Evolutionary conservation across 2,888 invertebrate species (phyloP).

Genomic region (Cerceris ruficornis): DNA sequence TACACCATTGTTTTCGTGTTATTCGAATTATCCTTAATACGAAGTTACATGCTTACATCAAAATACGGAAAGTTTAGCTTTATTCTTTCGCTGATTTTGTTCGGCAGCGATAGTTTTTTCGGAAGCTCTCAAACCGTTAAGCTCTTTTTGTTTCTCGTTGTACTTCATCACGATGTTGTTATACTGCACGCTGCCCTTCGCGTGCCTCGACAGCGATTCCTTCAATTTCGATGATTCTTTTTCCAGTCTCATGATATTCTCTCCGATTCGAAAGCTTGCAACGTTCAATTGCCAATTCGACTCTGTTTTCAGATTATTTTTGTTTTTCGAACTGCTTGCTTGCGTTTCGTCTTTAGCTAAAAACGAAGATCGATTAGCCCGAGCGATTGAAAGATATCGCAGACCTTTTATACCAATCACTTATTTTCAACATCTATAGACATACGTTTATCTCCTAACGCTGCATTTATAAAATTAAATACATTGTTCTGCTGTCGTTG

Average conservation of each 20-base stretch:
- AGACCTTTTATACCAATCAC: no score
- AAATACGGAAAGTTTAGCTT: conserved; percentile 90
- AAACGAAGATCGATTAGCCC: background rate
- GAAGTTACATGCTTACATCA: conserved; percentile 80
- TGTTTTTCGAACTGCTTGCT: conserved; percentile 72
- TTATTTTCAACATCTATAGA: background rate
- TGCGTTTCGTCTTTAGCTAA: conserved; percentile 63
- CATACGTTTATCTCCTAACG: conserved; percentile 82
- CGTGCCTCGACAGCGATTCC: conserved; percentile 86
- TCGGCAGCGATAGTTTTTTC: conserved; percentile 87
- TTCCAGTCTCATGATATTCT: conserved; percentile 87
- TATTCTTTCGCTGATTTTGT: conserved; percentile 87
- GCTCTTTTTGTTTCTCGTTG: conserved; percentile 84
- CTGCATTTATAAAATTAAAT: conserved; percentile 90
- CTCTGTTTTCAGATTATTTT: conserved; percentile 81
- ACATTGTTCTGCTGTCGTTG: conserved; percentile 86
- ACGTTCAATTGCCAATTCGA: conserved; percentile 88
- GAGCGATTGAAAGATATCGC: no score
- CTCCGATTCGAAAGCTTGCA: conserved; percentile 88
- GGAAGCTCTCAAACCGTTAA: conserved; percentile 84
- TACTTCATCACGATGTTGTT: conserved; percentile 86
- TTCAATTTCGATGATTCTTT: conserved; percentile 86
- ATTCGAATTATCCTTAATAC: background rate
- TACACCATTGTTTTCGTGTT: conserved; percentile 21
- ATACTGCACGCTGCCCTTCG: conserved; percentile 84